phyloP scores from a whole-genome alignment of 2,888 invertebrate genomes.

The Megaustenia siamemsis region DNA sequence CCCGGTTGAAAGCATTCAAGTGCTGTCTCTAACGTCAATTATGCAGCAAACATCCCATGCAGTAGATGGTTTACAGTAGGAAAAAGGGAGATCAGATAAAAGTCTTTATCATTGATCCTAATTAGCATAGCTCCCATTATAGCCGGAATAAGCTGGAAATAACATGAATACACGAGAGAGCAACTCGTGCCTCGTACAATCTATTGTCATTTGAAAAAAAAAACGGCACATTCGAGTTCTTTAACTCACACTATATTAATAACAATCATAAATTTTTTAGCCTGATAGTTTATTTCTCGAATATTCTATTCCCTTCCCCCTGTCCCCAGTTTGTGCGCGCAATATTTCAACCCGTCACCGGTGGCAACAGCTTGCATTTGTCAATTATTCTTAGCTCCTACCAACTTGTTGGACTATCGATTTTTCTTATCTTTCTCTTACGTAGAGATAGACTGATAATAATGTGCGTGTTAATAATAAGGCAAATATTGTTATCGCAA shows the following conservation, averaged over 20 bases:
- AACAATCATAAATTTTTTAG: background rate
- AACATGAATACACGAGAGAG: background rate
- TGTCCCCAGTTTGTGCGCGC: background rate
- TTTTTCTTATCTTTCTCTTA: slow-evolving; percentile 27
- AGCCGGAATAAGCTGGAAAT: background rate
- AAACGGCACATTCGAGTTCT: background rate
- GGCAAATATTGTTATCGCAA: background rate
- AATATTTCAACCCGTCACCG: slow-evolving; percentile 1
- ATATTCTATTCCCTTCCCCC: background rate
- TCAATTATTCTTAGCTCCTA: slow-evolving; percentile 25
- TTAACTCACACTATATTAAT: background rate
- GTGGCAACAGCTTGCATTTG: slow-evolving; percentile 42
- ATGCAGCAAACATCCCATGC: background rate
- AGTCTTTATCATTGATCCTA: background rate
- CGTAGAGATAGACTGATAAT: slow-evolving; percentile 15
- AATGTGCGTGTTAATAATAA: background rate
- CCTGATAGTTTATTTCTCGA: background rate
- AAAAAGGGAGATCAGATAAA: too few relatives aligned
- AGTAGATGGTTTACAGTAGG: background rate
- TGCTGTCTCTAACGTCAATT: background rate
- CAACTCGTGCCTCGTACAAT: background rate
- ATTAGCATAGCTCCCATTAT: slow-evolving; percentile 10
- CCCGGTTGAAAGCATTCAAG: too few relatives aligned
- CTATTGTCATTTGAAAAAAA: background rate
- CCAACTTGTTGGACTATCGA: slow-evolving; percentile 43